Evolutionary conservation across 2,888 invertebrate genomes (phyloP), one percentile per base, ranked within the genome.

Genomic region (Ecdyonurus torrentis): DNA sequence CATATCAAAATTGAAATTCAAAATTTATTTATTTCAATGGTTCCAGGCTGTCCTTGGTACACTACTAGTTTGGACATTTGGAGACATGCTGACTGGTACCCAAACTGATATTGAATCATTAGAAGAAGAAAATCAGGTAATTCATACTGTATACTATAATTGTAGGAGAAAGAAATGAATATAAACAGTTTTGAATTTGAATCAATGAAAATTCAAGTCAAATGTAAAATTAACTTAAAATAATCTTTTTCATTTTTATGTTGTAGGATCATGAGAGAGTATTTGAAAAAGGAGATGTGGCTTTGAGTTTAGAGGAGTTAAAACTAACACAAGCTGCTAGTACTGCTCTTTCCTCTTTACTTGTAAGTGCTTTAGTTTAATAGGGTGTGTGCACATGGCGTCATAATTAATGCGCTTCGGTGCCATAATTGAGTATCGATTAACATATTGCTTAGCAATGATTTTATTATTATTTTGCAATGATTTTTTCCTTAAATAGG

Each of bases 281-380:
- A 7, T 55, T 55, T 55, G 55, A 55, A n/a, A n/a, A 55, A 55
- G 55, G 55, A 18, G 55, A 55, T 20, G 55, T 55, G n/a, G 55
- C n/a, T 20, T 7, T 18, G 19, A 55, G 19, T 22, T 55, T 5
- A 10, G 55, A 55, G 55, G 55, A 55, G 22, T 22, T 7, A 20
- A 55, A 55, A n/a, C 10, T 55, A 7, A 20, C 55, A 20, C 19
- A 55, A n/a, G 55, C 55, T 18, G 55, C 55, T 7, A 7, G 3
- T n/a, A 5, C 55, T 20, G 55, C 55, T n/a, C 10, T 55, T 20
- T 5, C 37, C n/a, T n/a, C n/a, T n/a, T n/a, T n/a, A n/a, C n/a
- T n/a, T n/a, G n/a, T n/a, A n/a, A n/a, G n/a, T n/a, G n/a, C n/a
- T n/a, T n/a, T n/a, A n/a, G n/a, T n/a, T n/a, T n/a, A n/a, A n/a